Base-by-base conservation (phyloP, 2,113 vertebrate species). In the Xiphorhynchus elegans region DNA sequence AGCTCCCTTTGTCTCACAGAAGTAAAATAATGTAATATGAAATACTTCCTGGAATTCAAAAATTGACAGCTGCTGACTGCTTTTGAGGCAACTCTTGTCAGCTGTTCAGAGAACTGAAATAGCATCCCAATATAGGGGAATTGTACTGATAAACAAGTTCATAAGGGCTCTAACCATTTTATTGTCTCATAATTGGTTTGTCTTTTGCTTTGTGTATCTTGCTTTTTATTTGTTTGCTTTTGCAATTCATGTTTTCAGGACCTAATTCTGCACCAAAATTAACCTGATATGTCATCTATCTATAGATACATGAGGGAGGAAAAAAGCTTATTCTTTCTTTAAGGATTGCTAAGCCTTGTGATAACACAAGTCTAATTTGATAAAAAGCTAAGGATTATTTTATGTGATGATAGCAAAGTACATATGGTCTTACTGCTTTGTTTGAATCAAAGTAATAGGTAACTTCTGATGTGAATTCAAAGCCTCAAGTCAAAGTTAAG, bases 241-340 rank as follows among this genome's bases (percentile, higher is more conserved):
- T 66, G 31, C 6, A 58, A 31, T 64, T 52, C 1, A 1, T 56
- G 5, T 4, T 55, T 49, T 64, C 40, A 56, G 6, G 21, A 20
- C 18, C 6, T 47, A 33, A 44, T 59, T 75, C 20, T 44, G 16
- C 8, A 59, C 13, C 33, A 49, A n/a, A 56, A 16, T 35, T 44
- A 56, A 25, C 17, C 10, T 62, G 26, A 4, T 53, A 6, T 23
- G 6, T 69, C 44, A 9, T 21, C 16, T 80, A 3, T n/a, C 15
- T 52, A 2, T 2, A 62, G 33, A 23, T 6, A 47, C 0, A 0
- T 1, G 11, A 24, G 4, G 15, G 5, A 5, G 40, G 12, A 8
- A 11, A 31, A 18, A 56, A 53, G 4, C 2, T 18, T 8, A 4
- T 53, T 44, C 2, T 0, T 40, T 66, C 53, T 82, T 8, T 13